phyloP scores from a whole-genome alignment of 2,888 invertebrate species.

The Diplolepis rosae region DNA sequence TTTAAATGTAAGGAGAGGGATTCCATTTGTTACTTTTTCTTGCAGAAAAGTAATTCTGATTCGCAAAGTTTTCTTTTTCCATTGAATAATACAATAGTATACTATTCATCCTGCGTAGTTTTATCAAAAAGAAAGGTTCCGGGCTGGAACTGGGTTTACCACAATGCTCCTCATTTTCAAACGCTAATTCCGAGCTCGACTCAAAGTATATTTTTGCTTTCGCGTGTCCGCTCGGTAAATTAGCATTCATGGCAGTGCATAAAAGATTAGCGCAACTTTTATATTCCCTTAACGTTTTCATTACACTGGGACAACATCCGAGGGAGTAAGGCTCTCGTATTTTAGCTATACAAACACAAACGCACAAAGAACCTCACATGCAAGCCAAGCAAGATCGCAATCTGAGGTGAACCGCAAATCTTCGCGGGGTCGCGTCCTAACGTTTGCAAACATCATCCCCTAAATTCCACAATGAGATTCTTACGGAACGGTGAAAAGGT shows the following conservation, averaged over 20 bases:
- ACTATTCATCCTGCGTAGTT: not conserved
- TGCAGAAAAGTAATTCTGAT: not conserved
- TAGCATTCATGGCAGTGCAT: conserved; percentile 29
- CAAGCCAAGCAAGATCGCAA: conserved; percentile 17
- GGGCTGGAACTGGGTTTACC: not conserved
- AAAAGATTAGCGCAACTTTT: conserved; percentile 27
- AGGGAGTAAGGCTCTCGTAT: not conserved
- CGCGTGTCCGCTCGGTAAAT: conserved; percentile 21
- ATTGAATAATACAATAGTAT: not conserved
- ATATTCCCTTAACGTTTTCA: conserved; percentile 27
- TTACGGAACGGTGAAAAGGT: conserved; percentile 33
- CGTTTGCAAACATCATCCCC: conserved; percentile 30
- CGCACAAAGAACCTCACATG: not conserved
- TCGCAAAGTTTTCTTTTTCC: not conserved
- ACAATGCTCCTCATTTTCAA: conserved; percentile 27
- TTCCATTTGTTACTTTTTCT: not conserved
- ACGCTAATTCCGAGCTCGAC: conserved; percentile 7
- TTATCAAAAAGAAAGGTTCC: not conserved
- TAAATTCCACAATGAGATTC: conserved; percentile 40
- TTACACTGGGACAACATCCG: not conserved
- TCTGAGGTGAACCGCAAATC: conserved; percentile 28
- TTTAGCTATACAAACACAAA: conserved; percentile 1
- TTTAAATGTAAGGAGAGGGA: not conserved
- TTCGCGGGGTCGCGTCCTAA: conserved; percentile 24
- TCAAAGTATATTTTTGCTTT: conserved; percentile 25